Conservation (phyloP, 1,140 invertebrate species). For the Nasonia longicornis region DNA sequence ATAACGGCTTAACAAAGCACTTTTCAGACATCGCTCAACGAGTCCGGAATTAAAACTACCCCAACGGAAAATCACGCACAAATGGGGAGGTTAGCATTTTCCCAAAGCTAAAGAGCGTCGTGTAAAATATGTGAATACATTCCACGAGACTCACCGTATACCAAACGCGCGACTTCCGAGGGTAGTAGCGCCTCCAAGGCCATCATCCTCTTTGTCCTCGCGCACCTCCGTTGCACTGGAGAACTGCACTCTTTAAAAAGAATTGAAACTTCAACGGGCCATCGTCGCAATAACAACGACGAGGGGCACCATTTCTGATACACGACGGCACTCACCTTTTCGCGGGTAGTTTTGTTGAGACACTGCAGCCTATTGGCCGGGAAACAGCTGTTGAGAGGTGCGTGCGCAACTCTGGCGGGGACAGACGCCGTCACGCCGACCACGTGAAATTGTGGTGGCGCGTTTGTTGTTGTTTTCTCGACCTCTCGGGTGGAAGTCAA, state of each 20-base stretch:
- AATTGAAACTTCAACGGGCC: neutral
- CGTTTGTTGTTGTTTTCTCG: no score
- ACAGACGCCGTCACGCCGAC: neutral
- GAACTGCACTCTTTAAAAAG: neutral
- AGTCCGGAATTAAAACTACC: neutral
- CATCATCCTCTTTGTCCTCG: neutral
- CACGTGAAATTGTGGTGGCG: no score
- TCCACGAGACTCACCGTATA: conserved; percentile 37
- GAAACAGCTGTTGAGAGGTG: conserved; percentile 1
- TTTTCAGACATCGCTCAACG: neutral
- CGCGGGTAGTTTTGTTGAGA: conserved; percentile 5
- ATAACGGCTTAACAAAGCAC: no score
- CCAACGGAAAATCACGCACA: neutral
- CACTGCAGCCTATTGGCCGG: neutral
- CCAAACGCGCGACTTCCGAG: conserved; percentile 34
- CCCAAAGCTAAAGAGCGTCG: neutral
- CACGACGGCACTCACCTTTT: neutral
- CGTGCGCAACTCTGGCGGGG: neutral
- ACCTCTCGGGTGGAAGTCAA: no score
- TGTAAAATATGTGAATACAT: neutral
- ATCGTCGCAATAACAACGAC: neutral
- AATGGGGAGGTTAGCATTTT: conserved; percentile 12
- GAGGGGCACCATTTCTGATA: neutral
- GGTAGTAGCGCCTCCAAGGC: conserved; percentile 39
- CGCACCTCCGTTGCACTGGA: neutral